A percentile compares a stretch with the other conserved stretches of the same genome.
Conservation (phyloP, 1,140 invertebrate species). For the Lepidurus packardi region DNA sequence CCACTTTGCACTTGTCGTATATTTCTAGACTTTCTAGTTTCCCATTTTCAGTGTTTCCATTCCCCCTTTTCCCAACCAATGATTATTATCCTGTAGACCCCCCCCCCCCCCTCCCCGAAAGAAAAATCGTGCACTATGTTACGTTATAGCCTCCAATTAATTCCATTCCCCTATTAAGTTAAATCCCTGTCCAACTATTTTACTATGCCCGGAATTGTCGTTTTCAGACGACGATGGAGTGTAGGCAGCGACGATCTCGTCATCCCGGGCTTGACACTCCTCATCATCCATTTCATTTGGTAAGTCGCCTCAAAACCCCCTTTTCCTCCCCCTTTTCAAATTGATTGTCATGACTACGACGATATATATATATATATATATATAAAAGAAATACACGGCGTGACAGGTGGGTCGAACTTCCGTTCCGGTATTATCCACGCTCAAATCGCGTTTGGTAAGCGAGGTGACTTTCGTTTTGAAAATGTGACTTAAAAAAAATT, state of each 20-base stretch:
- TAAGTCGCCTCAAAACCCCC: slow-evolving; percentile 47
- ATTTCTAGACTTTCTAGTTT: background rate
- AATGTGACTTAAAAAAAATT: too few species aligned
- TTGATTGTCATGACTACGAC: slow-evolving; percentile 8
- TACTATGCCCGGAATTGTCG: slow-evolving; percentile 77
- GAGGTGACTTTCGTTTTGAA: too few species aligned
- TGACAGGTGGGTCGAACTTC: background rate
- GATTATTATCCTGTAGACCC: background rate
- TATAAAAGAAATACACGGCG: background rate
- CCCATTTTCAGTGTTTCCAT: background rate
- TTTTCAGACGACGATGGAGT: slow-evolving; percentile 77
- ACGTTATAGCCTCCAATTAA: background rate
- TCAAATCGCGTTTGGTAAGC: background rate
- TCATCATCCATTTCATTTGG: slow-evolving; percentile 71
- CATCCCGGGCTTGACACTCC: slow-evolving; percentile 69
- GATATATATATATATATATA: background rate
- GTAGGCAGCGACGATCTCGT: slow-evolving; percentile 84
- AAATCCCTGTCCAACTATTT: background rate
- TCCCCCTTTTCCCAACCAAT: background rate
- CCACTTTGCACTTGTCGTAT: slow-evolving; percentile 6
- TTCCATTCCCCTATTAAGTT: background rate
- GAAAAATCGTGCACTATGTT: background rate
- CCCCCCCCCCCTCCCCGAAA: too few species aligned
- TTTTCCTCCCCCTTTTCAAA: background rate
- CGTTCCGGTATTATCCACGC: background rate